Conservation (phyloP, 2,797 vertebrate species). For the Rallus crepitans region DNA sequence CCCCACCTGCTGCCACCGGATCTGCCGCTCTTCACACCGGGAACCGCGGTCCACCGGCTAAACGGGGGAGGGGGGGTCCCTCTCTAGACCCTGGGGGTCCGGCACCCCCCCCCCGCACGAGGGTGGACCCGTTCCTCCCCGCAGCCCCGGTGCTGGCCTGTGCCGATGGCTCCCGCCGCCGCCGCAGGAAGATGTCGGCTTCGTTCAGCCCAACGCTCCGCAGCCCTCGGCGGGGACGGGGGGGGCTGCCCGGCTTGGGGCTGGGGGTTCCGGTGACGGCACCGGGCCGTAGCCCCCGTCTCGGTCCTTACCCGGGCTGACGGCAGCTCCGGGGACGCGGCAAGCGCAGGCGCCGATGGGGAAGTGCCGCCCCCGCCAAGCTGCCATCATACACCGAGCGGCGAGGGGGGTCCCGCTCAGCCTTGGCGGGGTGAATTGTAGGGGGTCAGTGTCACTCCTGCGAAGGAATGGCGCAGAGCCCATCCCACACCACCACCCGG, state of each 20-base stretch:
- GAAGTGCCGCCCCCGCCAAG: neutral
- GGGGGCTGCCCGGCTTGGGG: neutral
- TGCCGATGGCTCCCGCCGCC: neutral
- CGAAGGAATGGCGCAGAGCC: fast-evolving
- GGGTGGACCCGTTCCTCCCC: neutral
- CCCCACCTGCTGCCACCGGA: neutral
- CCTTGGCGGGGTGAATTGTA: neutral
- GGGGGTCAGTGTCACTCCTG: too few relatives aligned
- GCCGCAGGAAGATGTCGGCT: neutral
- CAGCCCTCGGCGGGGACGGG: neutral
- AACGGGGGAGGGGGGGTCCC: neutral
- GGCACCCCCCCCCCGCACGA: neutral
- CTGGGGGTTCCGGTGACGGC: too few relatives aligned
- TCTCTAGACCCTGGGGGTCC: neutral
- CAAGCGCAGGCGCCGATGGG: neutral
- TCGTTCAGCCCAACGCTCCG: neutral
- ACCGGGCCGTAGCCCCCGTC: neutral
- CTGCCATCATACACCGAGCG: neutral
- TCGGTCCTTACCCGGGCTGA: neutral
- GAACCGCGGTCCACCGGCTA: neutral
- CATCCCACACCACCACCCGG: neutral
- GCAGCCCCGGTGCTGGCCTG: neutral
- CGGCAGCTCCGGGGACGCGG: neutral
- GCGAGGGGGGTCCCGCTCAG: neutral
- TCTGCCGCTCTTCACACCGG: neutral